These are phyloP conservation scores for Clarias fuscus DNA, from an alignment of 2,797 vertebrate genomes.

Conservation along the genomic window DNA sequence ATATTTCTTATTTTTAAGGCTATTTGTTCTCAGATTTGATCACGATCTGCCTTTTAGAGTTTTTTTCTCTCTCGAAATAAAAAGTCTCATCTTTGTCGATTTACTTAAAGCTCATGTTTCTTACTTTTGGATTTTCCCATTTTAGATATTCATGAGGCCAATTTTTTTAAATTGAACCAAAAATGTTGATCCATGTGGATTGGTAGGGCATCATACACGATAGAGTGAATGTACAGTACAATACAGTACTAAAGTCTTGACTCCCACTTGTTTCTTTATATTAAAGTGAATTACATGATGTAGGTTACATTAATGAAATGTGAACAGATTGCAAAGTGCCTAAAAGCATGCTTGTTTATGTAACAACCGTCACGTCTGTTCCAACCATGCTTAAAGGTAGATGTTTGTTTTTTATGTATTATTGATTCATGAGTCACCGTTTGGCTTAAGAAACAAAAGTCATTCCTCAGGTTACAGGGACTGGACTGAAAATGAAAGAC, in stretches of 20 bases:
- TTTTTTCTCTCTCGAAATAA: neutral
- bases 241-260: neutral
- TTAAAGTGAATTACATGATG: neutral
- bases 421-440: too few relatives aligned
- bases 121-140: neutral
- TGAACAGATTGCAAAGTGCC: too few relatives aligned
- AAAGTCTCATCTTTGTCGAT: neutral
- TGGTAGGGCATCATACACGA: neutral
- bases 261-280: neutral
- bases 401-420: too few relatives aligned
- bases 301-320: neutral
- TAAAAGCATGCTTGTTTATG: too few relatives aligned
- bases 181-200: neutral
- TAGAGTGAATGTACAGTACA: neutral
- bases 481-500: too few relatives aligned
- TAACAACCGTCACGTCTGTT: too few relatives aligned
- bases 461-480: too few relatives aligned
- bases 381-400: too few relatives aligned
- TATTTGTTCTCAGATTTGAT: neutral
- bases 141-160: neutral
- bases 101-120: neutral
- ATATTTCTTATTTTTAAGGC: neutral
- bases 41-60: neutral
- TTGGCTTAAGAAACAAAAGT: too few relatives aligned
- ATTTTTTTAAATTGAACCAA: neutral